phyloP scores from a whole-genome alignment of 2,113 vertebrate genomes.

The Arizona elegans region DNA sequence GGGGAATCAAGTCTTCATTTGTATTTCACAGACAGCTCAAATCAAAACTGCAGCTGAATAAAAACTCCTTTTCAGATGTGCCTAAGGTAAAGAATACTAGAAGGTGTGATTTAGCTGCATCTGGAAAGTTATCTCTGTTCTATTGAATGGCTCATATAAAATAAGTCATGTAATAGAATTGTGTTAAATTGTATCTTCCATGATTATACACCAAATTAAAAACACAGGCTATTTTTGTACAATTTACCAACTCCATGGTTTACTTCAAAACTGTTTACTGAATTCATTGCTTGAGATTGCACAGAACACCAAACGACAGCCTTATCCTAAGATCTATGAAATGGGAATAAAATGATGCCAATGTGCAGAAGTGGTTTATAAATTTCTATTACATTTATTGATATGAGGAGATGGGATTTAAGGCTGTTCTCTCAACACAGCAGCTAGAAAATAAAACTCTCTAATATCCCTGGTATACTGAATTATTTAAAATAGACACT shows the following conservation, averaged over 20 bases:
- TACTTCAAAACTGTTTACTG: not conserved
- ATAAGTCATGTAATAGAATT: not conserved
- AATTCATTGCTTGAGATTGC: not conserved
- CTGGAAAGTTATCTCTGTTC: not conserved
- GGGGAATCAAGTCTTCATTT: not conserved
- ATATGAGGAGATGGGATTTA: not conserved
- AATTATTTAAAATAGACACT: not conserved
- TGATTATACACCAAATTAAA: not conserved
- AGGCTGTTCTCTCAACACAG: not conserved
- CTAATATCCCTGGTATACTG: not conserved
- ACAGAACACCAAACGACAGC: not conserved
- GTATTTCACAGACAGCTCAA: not conserved
- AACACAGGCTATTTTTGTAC: not conserved
- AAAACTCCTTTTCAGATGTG: not conserved
- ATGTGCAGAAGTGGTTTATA: not conserved
- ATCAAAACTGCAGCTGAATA: not conserved
- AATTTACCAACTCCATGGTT: not conserved
- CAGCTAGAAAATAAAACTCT: not conserved
- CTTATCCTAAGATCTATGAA: not conserved
- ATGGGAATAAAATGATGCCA: not conserved
- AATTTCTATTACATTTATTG: not conserved
- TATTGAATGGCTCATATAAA: not conserved
- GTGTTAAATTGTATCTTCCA: not conserved
- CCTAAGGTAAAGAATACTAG: not conserved
- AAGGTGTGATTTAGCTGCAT: not conserved